These are phyloP conservation scores for Sander vitreus DNA, from an alignment of 2,113 vertebrate species.

Conservation along the genomic window DNA sequence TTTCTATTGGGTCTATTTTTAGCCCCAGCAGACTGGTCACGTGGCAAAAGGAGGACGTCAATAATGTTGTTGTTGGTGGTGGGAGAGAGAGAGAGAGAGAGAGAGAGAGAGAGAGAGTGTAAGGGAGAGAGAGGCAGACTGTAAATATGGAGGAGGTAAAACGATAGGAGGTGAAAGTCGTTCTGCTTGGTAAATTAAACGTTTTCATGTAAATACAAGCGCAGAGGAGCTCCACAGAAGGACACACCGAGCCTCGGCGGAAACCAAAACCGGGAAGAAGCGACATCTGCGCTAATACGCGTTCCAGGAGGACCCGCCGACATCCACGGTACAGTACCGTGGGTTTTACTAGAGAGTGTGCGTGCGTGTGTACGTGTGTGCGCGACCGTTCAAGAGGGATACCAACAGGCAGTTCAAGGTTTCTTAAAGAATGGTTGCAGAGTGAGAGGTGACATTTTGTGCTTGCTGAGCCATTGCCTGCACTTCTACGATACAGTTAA, in stretches of 20 bases:
- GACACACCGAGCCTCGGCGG: conserved; percentile 40
- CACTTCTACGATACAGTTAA: neutral
- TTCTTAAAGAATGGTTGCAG: neutral
- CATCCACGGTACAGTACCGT: conserved; percentile 66
- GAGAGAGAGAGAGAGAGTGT: conserved; percentile 25
- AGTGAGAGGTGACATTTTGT: neutral
- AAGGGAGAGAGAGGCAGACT: conserved; percentile 36
- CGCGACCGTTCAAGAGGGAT: conserved; percentile 2
- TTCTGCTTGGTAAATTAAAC: conserved; percentile 6
- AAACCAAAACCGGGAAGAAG: conserved; percentile 59
- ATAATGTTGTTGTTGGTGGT: conserved; percentile 80
- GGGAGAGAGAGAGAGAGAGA: conserved; percentile 35
- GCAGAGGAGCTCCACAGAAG: conserved; percentile 6
- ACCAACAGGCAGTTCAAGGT: neutral
- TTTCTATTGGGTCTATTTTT: conserved; percentile 77
- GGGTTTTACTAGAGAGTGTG: neutral
- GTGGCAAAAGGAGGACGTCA: conserved; percentile 78
- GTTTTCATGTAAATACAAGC: conserved; percentile 15
- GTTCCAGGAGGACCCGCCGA: conserved; percentile 66
- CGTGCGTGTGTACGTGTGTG: conserved; percentile 7
- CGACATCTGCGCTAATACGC: conserved; percentile 54
- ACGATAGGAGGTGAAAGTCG: conserved; percentile 49
- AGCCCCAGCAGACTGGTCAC: conserved; percentile 79
- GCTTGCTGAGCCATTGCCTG: neutral
- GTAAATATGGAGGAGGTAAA: conserved; percentile 75